Evolutionary conservation across 2,113 vertebrate genomes (phyloP), one percentile per base, ranked within the genome.

Genomic region (Pangasianodon hypophthalmus): DNA sequence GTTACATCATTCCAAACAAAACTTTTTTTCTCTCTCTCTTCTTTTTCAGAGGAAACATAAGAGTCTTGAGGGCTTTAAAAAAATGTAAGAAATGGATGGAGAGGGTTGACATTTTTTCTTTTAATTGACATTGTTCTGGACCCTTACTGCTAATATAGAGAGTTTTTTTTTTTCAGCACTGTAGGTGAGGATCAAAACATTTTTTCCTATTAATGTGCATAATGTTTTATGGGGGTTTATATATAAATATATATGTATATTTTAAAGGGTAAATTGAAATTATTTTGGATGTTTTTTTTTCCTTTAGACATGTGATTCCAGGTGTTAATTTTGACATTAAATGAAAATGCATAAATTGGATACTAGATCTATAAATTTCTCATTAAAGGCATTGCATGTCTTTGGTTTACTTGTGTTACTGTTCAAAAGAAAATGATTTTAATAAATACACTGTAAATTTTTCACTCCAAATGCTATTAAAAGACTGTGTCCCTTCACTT

Each of bases 31-130:
- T 96, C 84, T 93, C 77, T 93, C 90, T 96, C 88, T 96, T 96
- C 93, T 96, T 94, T 96, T 96, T 77, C 95, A 96, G 96, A 96
- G 95, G 94, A 96, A 93, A 95, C 95, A 94, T 96, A 96, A 95
- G 94, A 95, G 95, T 94, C 94, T 95, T 96, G 94, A 96, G 93
- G 94, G 92, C 94, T 95, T 95, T 95, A 41, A 77, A 41, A 32
- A 95, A 93, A 93, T 94, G 91, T 91, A 94, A 94, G 94, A 96
- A 95, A 96, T 94, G 95, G 95, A 96, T 95, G 95, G 94, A 95
- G 94, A 95, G 94, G 93, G 94, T 95, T 95, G 91, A 89, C 91
- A 93, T 90, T 83, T 93, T 89, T 58, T 64, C 92, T 86, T 92
- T 91, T 87, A 50, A 64, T 37, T 46, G n/a, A 83, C 60, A 19